Evolutionary conservation across 2,888 invertebrate species (phyloP).

Genomic region (Conistra vaccinii): DNA sequence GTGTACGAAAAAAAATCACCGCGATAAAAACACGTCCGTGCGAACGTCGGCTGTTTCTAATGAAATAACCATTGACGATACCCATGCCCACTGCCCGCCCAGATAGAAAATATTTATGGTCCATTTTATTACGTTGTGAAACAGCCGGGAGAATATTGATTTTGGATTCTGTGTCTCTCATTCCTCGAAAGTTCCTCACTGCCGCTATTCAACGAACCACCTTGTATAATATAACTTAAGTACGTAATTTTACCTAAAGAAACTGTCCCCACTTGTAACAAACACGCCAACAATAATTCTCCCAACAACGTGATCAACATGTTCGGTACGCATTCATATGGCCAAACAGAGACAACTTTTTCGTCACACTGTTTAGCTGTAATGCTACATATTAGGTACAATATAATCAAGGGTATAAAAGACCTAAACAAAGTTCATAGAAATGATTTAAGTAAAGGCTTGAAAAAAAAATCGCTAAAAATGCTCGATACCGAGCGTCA

Average conservation of each 20-base stretch:
- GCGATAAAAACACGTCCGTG: too few species aligned
- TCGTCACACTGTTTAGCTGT: too few species aligned
- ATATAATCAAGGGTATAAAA: too few species aligned
- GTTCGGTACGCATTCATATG: background rate
- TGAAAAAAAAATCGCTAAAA: too few species aligned
- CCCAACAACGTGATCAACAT: background rate
- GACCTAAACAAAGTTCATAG: too few species aligned
- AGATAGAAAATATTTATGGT: conserved; percentile 1
- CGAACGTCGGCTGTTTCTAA: too few species aligned
- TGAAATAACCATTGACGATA: background rate
- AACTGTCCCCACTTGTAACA: background rate
- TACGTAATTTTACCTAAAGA: background rate
- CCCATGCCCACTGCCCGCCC: background rate
- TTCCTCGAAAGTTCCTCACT: background rate
- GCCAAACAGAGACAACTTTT: too few species aligned
- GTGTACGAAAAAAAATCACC: too few species aligned
- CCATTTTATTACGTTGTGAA: background rate
- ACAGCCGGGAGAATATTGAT: background rate
- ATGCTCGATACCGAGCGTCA: too few species aligned
- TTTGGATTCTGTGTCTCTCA: background rate
- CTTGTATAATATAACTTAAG: background rate
- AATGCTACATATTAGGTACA: too few species aligned
- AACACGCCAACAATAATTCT: background rate
- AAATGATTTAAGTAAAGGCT: too few species aligned
- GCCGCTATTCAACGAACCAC: too few species aligned